These are phyloP conservation scores for Monomorium pharaonis DNA, from an alignment of 1,140 invertebrate genomes.

Conservation along the genomic window DNA sequence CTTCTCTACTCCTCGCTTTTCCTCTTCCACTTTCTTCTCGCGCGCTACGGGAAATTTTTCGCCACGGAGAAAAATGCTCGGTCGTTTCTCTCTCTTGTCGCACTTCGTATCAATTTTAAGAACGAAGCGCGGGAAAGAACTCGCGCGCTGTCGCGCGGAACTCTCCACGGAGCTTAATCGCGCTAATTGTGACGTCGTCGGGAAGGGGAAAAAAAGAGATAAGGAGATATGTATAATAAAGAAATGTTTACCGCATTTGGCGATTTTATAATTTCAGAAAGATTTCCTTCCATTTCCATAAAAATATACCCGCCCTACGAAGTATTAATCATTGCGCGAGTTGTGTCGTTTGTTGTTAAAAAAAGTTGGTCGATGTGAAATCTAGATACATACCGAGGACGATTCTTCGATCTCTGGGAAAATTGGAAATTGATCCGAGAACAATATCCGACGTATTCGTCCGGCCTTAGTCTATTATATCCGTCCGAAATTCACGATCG, in stretches of 20 bases:
- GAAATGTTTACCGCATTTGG: not conserved
- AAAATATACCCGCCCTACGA: not conserved
- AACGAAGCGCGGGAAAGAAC: not conserved
- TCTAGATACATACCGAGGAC: too few species aligned
- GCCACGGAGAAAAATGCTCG: constrained; percentile 27
- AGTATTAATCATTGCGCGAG: not conserved
- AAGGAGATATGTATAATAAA: not conserved
- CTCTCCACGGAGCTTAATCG: constrained; percentile 29
- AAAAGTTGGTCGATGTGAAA: not conserved
- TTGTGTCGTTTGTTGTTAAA: constrained; percentile 7
- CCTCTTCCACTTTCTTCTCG: not conserved
- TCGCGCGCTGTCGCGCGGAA: not conserved
- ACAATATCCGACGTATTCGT: constrained; percentile 36
- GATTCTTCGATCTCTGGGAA: not conserved
- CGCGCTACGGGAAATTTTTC: constrained; percentile 34
- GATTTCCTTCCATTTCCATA: not conserved
- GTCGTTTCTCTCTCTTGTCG: constrained; percentile 27
- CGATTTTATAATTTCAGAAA: not conserved
- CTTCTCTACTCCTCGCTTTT: not conserved
- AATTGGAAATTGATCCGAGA: constrained; percentile 39
- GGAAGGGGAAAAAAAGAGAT: not conserved
- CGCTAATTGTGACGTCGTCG: constrained; percentile 25
- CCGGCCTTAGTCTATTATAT: constrained; percentile 32
- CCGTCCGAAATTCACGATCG: constrained; percentile 49
- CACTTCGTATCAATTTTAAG: constrained; percentile 47